phyloP scores from a whole-genome alignment of 2,888 invertebrate species.

The Parochlus steinenii region DNA sequence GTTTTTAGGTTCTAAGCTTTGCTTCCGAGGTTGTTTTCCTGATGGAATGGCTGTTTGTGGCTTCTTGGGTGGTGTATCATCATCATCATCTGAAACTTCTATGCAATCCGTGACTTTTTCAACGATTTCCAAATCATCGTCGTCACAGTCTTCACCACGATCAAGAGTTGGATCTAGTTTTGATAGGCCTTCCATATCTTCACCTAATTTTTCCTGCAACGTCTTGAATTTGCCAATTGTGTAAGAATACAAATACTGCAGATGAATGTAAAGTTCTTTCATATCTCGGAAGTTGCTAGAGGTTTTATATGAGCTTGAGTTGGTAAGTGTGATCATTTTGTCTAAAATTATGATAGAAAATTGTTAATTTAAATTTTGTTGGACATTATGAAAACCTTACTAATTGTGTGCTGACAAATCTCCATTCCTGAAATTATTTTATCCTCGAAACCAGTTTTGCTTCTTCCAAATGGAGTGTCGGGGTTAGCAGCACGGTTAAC shows the following conservation, averaged over 20 bases:
- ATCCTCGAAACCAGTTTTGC: conserved; percentile 25
- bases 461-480: conserved; percentile 23
- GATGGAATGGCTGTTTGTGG: too few relatives aligned
- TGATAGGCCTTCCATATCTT: conserved; percentile 27
- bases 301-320: conserved; percentile 29
- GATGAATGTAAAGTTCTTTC: conserved; percentile 29
- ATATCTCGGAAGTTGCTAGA: conserved; percentile 26
- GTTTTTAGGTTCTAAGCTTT: too few relatives aligned
- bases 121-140: conserved; percentile 29
- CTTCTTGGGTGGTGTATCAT: conserved; percentile 21
- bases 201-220: conserved; percentile 27
- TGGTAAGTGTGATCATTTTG: conserved; percentile 25
- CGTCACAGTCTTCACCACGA: conserved; percentile 28
- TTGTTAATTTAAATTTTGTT: not conserved
- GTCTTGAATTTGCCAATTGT: conserved; percentile 29
- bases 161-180: conserved; percentile 25
- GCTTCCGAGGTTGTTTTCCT: too few relatives aligned
- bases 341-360: not conserved
- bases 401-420: conserved; percentile 28
- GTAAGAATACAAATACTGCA: conserved; percentile 29
- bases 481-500: conserved; percentile 22
- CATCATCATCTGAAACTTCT: conserved; percentile 28
- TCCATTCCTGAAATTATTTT: conserved; percentile 28
- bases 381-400: conserved; percentile 17
- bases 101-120: conserved; percentile 29